Evolutionary conservation across 2,113 vertebrate species (phyloP), one percentile per base, ranked within the genome.

Genomic region (Solea senegalensis): DNA sequence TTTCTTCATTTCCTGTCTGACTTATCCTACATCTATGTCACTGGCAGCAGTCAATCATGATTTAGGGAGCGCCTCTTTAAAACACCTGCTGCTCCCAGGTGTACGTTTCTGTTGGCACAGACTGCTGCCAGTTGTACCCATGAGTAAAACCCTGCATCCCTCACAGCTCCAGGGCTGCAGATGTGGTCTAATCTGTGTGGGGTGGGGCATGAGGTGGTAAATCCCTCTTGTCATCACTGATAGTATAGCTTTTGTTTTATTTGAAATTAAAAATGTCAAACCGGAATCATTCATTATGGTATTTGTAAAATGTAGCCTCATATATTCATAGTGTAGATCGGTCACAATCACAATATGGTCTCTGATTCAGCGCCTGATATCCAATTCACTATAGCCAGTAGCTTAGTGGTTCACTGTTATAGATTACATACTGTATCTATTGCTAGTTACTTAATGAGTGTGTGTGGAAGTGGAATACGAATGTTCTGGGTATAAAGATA

Each of bases 171-270:
- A 57, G 69, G 39, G 46, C 16, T 39, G 67, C 48, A 80, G 72
- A 68, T 65, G 79, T 68, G 44, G 56, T 60, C 46, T 85, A 74
- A 86, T 80, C 81, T 79, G 60, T 66, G 60, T 72, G 64, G 66
- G 60, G 21, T 21, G 21, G 21, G 64, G 80, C 74, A 89, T 74
- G 64, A 78, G 71, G 78, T 82, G 78, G 81, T 76, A 77, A 77
- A 74, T 81, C 85, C 71, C 78, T 77, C 21, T 5, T 63, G 70
- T 78, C 80, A 11, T 74, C 62, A 55, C 27, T 82, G 67, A 81
- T 72, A 45, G 61, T 26, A 51, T 34, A 34, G 34, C 34, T 34
- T 34, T 34, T 34, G 34, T 34, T 34, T 34, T 34, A 34, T 34
- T 34, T 34, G 3, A 65, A 78, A 58, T 61, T 44, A 74, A 76